These are phyloP conservation scores for Drosophila melanica DNA, from an alignment of 1,140 invertebrate species.

Conservation along the genomic window DNA sequence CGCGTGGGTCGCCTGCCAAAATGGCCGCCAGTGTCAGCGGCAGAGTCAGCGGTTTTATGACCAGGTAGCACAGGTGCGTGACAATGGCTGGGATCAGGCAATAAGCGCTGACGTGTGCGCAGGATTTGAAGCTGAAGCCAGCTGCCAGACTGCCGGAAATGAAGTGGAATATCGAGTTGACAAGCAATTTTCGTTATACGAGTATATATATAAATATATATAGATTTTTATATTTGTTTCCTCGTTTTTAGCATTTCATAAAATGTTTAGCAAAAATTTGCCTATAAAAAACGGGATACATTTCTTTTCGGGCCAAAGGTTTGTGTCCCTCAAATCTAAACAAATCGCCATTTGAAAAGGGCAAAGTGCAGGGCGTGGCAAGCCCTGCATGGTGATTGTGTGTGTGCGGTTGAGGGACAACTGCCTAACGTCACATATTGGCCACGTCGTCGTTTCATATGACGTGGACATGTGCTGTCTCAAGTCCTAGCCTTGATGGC, in stretches of 20 bases:
- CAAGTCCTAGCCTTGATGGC: slow-evolving; percentile 9
- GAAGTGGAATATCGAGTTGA: slow-evolving; percentile 69
- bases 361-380: slow-evolving; percentile 12
- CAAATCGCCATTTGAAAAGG: slow-evolving; percentile 33
- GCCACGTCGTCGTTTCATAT: slow-evolving; percentile 30
- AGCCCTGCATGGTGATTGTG: not conserved
- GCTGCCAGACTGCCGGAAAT: slow-evolving; percentile 50
- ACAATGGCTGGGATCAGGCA: slow-evolving; percentile 54
- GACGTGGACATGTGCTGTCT: slow-evolving; percentile 18
- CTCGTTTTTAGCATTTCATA: slow-evolving; percentile 34
- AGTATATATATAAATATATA: not conserved
- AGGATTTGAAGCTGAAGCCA: slow-evolving; percentile 42
- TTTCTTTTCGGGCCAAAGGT: slow-evolving; percentile 47
- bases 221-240: slow-evolving; percentile 2
- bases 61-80: slow-evolving; percentile 54
- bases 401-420: not conserved
- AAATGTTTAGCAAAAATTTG: slow-evolving; percentile 53
- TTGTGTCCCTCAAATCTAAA: slow-evolving; percentile 36
- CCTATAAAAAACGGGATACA: slow-evolving; percentile 51
- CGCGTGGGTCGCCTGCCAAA: slow-evolving; percentile 11
- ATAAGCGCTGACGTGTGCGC: slow-evolving; percentile 14
- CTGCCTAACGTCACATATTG: slow-evolving; percentile 31
- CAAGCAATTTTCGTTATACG: slow-evolving; percentile 14
- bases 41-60: slow-evolving; percentile 50
- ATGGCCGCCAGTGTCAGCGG: slow-evolving; percentile 16